These are phyloP conservation scores for Chrysoperla carnea DNA, from an alignment of 1,140 invertebrate species.

Conservation along the genomic window DNA sequence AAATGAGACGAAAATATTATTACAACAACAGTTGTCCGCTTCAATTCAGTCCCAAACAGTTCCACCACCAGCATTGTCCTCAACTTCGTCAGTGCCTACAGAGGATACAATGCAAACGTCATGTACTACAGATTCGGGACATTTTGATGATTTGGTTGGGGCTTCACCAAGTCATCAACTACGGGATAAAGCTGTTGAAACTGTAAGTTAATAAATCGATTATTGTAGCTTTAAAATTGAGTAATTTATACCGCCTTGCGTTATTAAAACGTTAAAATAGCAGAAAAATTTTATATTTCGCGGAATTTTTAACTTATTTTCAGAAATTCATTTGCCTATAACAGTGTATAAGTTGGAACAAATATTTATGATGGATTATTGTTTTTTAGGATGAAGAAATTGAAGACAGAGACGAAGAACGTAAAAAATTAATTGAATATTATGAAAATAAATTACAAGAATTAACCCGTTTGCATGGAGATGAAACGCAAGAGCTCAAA, in stretches of 20 bases:
- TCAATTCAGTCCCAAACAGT: slow-evolving; percentile 4
- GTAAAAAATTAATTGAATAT: slow-evolving; percentile 42
- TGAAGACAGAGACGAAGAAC: slow-evolving; percentile 35
- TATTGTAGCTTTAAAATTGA: no score
- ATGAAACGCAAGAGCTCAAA: slow-evolving; percentile 50
- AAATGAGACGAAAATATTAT: background rate
- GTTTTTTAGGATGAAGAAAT: slow-evolving; percentile 1
- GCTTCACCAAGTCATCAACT: background rate
- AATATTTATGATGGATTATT: background rate
- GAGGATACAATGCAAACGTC: slow-evolving; percentile 41
- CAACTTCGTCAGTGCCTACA: slow-evolving; percentile 18
- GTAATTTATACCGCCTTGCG: no score
- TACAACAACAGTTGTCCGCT: slow-evolving; percentile 4
- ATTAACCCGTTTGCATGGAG: slow-evolving; percentile 44
- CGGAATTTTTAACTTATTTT: no score
- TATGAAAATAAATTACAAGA: slow-evolving; percentile 57
- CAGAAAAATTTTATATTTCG: no score
- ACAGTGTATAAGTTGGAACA: no score
- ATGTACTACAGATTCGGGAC: slow-evolving; percentile 58
- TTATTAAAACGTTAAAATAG: no score
- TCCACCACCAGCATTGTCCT: slow-evolving; percentile 2
- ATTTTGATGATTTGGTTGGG: slow-evolving; percentile 49
- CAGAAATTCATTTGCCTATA: no score
- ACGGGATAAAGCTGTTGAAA: background rate
- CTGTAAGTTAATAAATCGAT: no score